Percentiles rank a stretch among this genome's conserved stretches.
These are phyloP conservation scores for Lota lota DNA, from an alignment of 2,113 vertebrate genomes.

Conservation along the genomic window DNA sequence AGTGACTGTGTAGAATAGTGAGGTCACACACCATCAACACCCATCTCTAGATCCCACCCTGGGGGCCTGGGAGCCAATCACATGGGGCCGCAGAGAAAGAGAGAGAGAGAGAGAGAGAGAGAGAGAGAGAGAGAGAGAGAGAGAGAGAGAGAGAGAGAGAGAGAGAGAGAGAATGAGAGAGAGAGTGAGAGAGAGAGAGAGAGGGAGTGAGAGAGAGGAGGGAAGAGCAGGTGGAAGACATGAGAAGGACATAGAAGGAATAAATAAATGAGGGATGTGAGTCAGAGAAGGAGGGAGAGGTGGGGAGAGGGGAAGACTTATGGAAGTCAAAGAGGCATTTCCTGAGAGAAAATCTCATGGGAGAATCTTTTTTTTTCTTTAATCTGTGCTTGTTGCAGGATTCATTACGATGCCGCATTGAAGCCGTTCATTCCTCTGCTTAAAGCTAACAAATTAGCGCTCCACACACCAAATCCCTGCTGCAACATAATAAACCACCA, in stretches of 20 bases:
- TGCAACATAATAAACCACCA: conserved; percentile 7
- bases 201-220: conserved; percentile 15
- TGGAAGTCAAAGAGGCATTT: conserved; percentile 34
- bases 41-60: conserved; percentile 49
- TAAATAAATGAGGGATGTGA: conserved; percentile 32
- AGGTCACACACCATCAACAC: conserved; percentile 61
- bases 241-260: conserved; percentile 33
- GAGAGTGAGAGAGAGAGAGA: background rate
- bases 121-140: conserved; percentile 19
- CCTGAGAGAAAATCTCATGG: conserved; percentile 20
- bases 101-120: conserved; percentile 16
- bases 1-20: conserved; percentile 55
- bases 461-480: background rate
- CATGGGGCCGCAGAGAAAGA: conserved; percentile 20
- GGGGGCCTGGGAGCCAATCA: conserved; percentile 54
- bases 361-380: conserved; percentile 26
- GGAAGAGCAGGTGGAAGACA: background rate
- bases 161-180: conserved; percentile 7
- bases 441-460: conserved; percentile 45
- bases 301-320: conserved; percentile 13
- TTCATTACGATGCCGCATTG: conserved; percentile 27
- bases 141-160: conserved; percentile 18
- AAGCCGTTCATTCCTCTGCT: conserved; percentile 46
- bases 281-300: background rate
- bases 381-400: conserved; percentile 46